Conservation (phyloP, 1,140 invertebrate species). For the Belonocnema kinseyi region DNA sequence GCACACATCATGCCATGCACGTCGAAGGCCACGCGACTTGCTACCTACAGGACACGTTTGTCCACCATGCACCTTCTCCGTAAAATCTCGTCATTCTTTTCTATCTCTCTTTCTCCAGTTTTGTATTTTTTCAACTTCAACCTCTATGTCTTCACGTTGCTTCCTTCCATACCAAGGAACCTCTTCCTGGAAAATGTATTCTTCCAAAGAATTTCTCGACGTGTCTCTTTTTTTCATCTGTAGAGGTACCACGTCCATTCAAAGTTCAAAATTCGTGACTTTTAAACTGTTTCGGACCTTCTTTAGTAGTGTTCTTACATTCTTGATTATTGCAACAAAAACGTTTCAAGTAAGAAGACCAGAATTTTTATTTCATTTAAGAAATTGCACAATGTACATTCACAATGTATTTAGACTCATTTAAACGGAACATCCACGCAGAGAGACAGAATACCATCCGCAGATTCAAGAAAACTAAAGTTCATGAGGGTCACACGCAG, state of each 20-base stretch:
- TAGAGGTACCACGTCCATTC: neutral
- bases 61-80: constrained; percentile 36
- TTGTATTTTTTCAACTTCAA: neutral
- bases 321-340: too few relatives aligned
- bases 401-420: too few relatives aligned
- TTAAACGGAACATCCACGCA: too few relatives aligned
- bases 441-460: too few relatives aligned
- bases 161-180: constrained; percentile 39
- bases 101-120: neutral
- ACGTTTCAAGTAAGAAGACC: too few relatives aligned
- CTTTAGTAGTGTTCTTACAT: too few relatives aligned
- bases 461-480: too few relatives aligned
- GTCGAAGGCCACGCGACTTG: constrained; percentile 69
- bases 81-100: neutral
- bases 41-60: constrained; percentile 55
- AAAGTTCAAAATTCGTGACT: neutral
- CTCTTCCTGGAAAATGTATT: constrained; percentile 10
- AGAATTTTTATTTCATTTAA: too few relatives aligned
- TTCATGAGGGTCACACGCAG: too few relatives aligned
- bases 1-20: constrained; percentile 62
- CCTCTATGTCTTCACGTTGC: constrained; percentile 33
- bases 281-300: too few relatives aligned
- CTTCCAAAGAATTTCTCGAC: constrained; percentile 20
- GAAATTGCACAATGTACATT: too few relatives aligned
- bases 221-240: neutral